A percentile compares a stretch with the other conserved stretches of the same genome.
Conservation (phyloP, 1,140 invertebrate genomes). For the Megalonaias nervosa region DNA sequence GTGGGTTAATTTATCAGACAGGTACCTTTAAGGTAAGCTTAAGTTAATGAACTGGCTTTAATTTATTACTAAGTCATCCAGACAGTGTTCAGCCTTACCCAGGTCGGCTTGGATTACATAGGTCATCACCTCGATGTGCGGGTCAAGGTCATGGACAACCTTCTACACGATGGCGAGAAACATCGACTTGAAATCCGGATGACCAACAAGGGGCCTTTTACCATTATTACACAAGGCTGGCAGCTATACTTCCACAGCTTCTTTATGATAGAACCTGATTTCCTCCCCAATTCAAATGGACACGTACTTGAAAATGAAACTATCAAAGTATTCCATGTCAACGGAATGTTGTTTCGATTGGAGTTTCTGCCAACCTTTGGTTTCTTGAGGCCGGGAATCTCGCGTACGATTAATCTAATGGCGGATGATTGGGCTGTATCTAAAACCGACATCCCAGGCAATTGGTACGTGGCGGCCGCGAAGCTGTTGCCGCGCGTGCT, state of each 20-base stretch:
- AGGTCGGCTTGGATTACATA: slow-evolving; percentile 22
- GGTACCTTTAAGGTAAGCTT: too few species aligned
- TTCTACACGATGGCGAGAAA: slow-evolving; percentile 17
- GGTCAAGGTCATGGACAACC: slow-evolving; percentile 24
- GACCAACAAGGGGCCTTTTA: slow-evolving; percentile 7
- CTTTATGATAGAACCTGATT: slow-evolving; percentile 38
- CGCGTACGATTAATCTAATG: slow-evolving; percentile 34
- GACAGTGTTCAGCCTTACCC: slow-evolving; percentile 3
- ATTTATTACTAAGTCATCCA: not conserved
- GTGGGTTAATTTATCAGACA: too few species aligned
- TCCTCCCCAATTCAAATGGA: slow-evolving; percentile 31
- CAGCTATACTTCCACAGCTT: slow-evolving; percentile 30
- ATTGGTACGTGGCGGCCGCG: slow-evolving; percentile 54
- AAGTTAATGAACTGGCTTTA: too few species aligned
- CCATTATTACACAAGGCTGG: slow-evolving; percentile 8
- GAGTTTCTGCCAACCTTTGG: slow-evolving; percentile 30
- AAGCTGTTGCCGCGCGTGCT: slow-evolving; percentile 42
- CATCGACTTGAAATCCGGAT: slow-evolving; percentile 25
- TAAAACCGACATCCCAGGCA: slow-evolving; percentile 58
- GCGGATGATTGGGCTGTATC: slow-evolving; percentile 55
- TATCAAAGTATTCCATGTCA: slow-evolving; percentile 50
- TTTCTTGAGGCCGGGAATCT: slow-evolving; percentile 23
- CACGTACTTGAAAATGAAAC: slow-evolving; percentile 31
- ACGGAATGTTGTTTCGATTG: slow-evolving; percentile 53
- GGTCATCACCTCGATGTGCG: slow-evolving; percentile 13